phyloP scores from a whole-genome alignment of 2,888 invertebrate genomes.

The Pammene aurita region DNA sequence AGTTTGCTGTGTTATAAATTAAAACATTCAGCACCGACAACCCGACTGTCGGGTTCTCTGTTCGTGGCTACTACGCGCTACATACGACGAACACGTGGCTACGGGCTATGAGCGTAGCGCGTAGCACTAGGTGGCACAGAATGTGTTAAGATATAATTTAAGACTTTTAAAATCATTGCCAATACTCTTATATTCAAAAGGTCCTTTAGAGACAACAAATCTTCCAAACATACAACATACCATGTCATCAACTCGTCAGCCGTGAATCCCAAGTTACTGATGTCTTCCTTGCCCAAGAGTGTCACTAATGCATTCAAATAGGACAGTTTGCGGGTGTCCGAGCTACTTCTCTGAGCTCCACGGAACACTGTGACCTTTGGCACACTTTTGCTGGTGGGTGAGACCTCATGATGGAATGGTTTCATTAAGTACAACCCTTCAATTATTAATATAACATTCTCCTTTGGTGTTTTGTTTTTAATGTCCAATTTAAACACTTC shows the following conservation, averaged over 20 bases:
- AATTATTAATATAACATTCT: conserved; percentile 86
- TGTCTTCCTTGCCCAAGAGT: conserved; percentile 86
- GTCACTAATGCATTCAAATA: conserved; percentile 95
- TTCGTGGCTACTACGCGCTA: too few species aligned
- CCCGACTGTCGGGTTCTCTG: too few species aligned
- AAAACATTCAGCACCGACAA: too few species aligned
- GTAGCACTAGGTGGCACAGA: too few species aligned
- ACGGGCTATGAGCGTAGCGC: too few species aligned
- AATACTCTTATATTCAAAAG: neutral
- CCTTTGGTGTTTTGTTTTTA: conserved; percentile 82
- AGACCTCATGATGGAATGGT: conserved; percentile 68
- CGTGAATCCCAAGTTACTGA: conserved; percentile 86
- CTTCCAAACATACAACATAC: conserved; percentile 52
- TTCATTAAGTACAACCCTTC: conserved; percentile 82
- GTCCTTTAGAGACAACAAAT: neutral
- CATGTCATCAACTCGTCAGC: conserved; percentile 88
- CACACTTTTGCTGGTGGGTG: conserved; percentile 69
- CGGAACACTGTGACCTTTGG: conserved; percentile 80
- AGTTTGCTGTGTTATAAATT: too few species aligned
- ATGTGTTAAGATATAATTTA: too few species aligned
- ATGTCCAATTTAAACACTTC: conserved; percentile 86
- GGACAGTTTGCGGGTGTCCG: conserved; percentile 91
- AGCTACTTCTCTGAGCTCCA: conserved; percentile 85
- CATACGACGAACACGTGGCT: too few species aligned
- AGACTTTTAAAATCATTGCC: neutral